Evolutionary conservation across 1,140 invertebrate species (phyloP), one percentile per base, ranked within the genome.

Genomic region (Anoplophora glabripennis): DNA sequence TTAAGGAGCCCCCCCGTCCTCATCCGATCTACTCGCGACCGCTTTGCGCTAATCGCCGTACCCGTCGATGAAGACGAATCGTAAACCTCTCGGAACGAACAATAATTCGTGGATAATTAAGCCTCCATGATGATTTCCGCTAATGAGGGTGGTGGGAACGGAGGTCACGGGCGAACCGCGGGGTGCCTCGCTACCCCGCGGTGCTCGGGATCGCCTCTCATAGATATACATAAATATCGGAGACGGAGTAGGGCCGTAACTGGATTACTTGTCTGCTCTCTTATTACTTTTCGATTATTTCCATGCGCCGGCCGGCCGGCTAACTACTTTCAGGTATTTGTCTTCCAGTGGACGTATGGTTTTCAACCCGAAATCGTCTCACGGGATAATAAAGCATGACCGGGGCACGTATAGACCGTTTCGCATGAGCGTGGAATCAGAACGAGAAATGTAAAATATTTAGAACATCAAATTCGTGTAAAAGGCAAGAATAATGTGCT

Each of bases 121-220:
- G 60, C 48, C 51, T 56, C 36, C 57, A 60, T 68, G 70, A 71
- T 71, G 69, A 71, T 71, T 71, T 71, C 64, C 68, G 59, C 64
- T 71, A 71, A 71, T 71, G 69, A 70, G 69, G 68, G 66, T 67
- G 68, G 66, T 65, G 62, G 63, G 62, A 66, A 66, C 61, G 53
- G 44, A 65, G 67, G 67, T 69, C 67, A 60, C 66, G 65, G 63
- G 65, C 52, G 38, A 53, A 52, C 66, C 47, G 44, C 57, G 44
- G 67, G 67, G 61, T 44, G 61, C 55, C 64, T 46, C 59, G 61
- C 53, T 46, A 9, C 54, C 70, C 66, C 54, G 59, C 68, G 54
- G 70, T 58, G 70, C 66, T 65, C 64, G 57, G 62, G 67, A 71
- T 71, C 69, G 68, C 69, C 63, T 69, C 67, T 69, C 63, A 59